Evolutionary conservation across 2,888 invertebrate genomes (phyloP), one percentile per base, ranked within the genome.

Genomic region (Drosophila ustulata): DNA sequence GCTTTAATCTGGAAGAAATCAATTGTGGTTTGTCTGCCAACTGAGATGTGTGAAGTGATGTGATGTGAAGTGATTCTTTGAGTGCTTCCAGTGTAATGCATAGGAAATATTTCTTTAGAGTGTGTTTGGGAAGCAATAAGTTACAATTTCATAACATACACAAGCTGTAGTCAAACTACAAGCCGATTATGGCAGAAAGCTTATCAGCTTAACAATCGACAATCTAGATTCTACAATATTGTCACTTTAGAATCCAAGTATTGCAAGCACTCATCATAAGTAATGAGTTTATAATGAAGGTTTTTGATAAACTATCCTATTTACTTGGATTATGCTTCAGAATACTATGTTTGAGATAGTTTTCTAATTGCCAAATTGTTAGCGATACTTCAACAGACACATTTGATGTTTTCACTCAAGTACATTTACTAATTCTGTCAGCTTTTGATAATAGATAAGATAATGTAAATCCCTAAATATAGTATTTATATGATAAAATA

Each of bases 21-120:
- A 56, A 43, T 45, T 45, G 46, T 71, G 11, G 49, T 62, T 11
- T 67, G 53, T 13, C 28, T 28, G 28, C 5, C 28, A 41, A 13
- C 4, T 73, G 52, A 41, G 45, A 25, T 56, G 52, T 53, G 49
- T 59, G 67, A 47, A 8, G 46, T 66, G 61, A 43, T 41, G 59
- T 53, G 41, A 37, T 9, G 39, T 55, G 34, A 28, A 52, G 49
- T 62, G 67, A 57, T 55, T 53, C 41, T 64, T 49, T n/a, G 28
- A 70, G 67, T 67, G 56, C 56, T 37, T 23, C 28, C 9, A 39
- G 13, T 18, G 11, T 37, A 66, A 50, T 66, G 49, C 49, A 39
- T 34, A 11, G 45, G 7, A 13, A 11, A 37, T 9, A 26, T 45
- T 57, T 45, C 30, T 25, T 45, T 45, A 6, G n/a, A 13, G 26